phyloP scores from a whole-genome alignment of 2,797 vertebrate species.

The Myiotriccus ornatus region DNA sequence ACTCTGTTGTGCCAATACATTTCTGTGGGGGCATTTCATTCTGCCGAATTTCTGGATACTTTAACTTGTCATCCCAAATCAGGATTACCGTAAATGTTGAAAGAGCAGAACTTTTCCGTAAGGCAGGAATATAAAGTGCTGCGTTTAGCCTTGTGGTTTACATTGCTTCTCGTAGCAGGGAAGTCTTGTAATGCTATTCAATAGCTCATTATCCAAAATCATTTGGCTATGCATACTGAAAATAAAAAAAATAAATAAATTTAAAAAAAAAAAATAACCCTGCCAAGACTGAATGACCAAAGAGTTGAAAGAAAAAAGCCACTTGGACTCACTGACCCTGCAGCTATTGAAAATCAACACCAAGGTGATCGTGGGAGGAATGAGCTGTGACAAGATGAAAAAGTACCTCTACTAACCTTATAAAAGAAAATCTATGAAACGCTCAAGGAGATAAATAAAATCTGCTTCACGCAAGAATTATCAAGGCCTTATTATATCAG shows the following conservation, averaged over 20 bases:
- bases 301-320: neutral
- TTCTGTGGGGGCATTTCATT: neutral
- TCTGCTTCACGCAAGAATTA: conserved; percentile 63
- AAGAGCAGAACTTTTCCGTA: neutral
- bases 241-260: neutral
- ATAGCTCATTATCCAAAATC: conserved; percentile 44
- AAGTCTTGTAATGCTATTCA: conserved; percentile 1
- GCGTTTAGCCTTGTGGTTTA: conserved; percentile 3
- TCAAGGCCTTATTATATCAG: conserved; percentile 31
- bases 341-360: conserved; percentile 41
- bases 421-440: conserved; percentile 59
- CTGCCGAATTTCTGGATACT: neutral
- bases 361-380: conserved; percentile 32
- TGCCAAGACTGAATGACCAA: neutral
- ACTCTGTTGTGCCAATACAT: neutral
- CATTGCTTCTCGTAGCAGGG: neutral
- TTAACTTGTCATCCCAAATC: neutral
- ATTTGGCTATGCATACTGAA: neutral
- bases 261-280: neutral
- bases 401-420: conserved; percentile 25
- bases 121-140: neutral
- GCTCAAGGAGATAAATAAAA: conserved; percentile 59
- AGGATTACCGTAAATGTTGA: neutral
- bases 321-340: neutral
- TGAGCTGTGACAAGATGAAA: conserved; percentile 61